Percentiles rank a stretch among this genome's conserved stretches.
phyloP scores from a whole-genome alignment of 2,888 invertebrate species.

The Drosophila mimica region DNA sequence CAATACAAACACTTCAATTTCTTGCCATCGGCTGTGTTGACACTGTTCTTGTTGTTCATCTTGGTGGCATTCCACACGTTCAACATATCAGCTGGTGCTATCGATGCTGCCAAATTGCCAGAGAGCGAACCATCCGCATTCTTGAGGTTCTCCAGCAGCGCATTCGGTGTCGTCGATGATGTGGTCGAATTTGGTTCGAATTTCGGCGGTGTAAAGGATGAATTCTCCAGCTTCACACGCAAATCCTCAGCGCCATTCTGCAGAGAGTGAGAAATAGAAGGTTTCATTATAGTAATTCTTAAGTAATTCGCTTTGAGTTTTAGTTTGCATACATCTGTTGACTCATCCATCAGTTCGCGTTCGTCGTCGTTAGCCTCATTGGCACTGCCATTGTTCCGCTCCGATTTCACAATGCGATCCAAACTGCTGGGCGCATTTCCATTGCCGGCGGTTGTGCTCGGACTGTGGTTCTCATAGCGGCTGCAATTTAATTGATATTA shows the following conservation, averaged over 20 bases:
- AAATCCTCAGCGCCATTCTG: conserved; percentile 88
- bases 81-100: conserved; percentile 86
- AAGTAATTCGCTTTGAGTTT: neutral
- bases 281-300: neutral
- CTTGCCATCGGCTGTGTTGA: conserved; percentile 94
- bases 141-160: conserved; percentile 83
- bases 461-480: conserved; percentile 85
- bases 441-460: conserved; percentile 84
- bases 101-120: conserved; percentile 84
- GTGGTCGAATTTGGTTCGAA: conserved; percentile 86
- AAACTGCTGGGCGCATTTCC: conserved; percentile 71
- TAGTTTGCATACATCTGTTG: conserved; percentile 80
- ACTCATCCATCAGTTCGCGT: conserved; percentile 84
- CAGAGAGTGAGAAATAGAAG: neutral
- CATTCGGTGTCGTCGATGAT: conserved; percentile 86
- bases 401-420: conserved; percentile 83
- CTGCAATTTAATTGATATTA: conserved; percentile 53
- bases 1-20: conserved; percentile 97
- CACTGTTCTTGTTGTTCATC: conserved; percentile 89
- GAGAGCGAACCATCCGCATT: conserved; percentile 82
- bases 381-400: conserved; percentile 85
- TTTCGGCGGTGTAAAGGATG: conserved; percentile 86
- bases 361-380: conserved; percentile 84
- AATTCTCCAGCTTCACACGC: conserved; percentile 88
- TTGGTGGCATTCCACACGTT: conserved; percentile 88